These are phyloP conservation scores for Brachyistius frenatus DNA, from an alignment of 2,113 vertebrate genomes.

Conservation along the genomic window DNA sequence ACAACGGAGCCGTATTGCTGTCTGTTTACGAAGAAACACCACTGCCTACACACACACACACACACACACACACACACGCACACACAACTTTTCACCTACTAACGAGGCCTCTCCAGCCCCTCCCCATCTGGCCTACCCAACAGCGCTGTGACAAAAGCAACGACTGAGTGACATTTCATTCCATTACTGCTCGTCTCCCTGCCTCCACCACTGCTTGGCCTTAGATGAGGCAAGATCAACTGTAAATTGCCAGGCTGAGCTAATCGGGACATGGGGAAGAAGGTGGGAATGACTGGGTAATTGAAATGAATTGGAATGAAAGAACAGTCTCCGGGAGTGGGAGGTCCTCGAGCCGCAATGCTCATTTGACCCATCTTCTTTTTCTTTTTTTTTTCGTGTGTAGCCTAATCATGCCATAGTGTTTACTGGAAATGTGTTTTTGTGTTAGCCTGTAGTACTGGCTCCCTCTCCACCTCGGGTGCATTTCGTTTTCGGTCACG, in stretches of 20 bases:
- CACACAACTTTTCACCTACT: conserved; percentile 49
- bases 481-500: neutral
- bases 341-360: conserved; percentile 45
- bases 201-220: conserved; percentile 63
- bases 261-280: conserved; percentile 76
- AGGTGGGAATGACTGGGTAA: conserved; percentile 72
- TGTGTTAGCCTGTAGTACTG: conserved; percentile 44
- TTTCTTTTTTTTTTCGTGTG: conserved; percentile 22
- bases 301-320: conserved; percentile 81
- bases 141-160: conserved; percentile 77
- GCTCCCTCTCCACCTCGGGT: neutral
- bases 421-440: conserved; percentile 77
- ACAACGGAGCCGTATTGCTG: conserved; percentile 31
- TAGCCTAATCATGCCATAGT: conserved; percentile 64
- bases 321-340: conserved; percentile 60
- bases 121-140: conserved; percentile 38
- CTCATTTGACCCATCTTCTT: conserved; percentile 50
- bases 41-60: conserved; percentile 17
- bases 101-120: conserved; percentile 37
- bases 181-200: conserved; percentile 73
- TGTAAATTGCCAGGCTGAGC: conserved; percentile 82
- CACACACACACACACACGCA: conserved; percentile 14
- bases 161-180: conserved; percentile 85
- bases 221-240: conserved; percentile 81
- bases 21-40: conserved; percentile 34